Conservation (phyloP, 2,797 vertebrate genomes). For the Sebastes hopkinsi region DNA sequence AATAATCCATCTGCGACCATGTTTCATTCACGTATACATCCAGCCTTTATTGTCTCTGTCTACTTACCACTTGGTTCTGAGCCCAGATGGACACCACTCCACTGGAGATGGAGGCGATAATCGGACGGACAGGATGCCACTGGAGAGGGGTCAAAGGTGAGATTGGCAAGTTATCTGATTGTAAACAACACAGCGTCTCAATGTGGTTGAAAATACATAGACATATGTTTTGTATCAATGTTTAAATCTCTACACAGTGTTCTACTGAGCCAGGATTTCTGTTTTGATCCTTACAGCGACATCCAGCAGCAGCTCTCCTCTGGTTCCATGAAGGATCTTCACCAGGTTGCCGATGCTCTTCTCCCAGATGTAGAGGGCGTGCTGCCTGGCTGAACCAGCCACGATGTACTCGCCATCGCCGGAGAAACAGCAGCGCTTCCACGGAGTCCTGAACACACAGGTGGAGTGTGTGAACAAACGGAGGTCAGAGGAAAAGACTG, state of each 20-base stretch:
- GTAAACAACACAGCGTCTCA: not conserved
- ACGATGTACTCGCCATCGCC: conserved; percentile 98
- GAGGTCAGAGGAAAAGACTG: not conserved
- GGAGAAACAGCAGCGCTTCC: conserved; percentile 99
- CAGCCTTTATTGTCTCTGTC: not conserved
- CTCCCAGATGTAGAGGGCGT: conserved; percentile 98
- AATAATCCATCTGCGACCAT: not conserved
- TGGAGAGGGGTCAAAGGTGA: conserved; percentile 60
- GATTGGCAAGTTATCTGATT: not conserved
- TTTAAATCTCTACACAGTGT: not conserved
- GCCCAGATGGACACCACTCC: conserved; percentile 99
- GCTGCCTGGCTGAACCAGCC: conserved; percentile 94
- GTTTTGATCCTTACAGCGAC: conserved; percentile 87
- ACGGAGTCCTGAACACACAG: conserved; percentile 84
- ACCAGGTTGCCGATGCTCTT: conserved; percentile 99
- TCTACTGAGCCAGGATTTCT: not conserved
- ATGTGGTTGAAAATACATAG: not conserved
- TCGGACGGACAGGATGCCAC: conserved; percentile 98
- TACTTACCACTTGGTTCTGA: conserved; percentile 97
- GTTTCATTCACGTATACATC: not conserved
- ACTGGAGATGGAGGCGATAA: conserved; percentile 97
- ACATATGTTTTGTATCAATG: not conserved
- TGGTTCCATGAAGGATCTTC: conserved; percentile 95
- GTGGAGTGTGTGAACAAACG: not conserved
- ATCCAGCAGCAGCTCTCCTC: conserved; percentile 94